These are phyloP conservation scores for Apostichopus parvimensis DNA, from an alignment of 35 echinoderm and acorn worm genomes.

Conservation along the genomic window DNA sequence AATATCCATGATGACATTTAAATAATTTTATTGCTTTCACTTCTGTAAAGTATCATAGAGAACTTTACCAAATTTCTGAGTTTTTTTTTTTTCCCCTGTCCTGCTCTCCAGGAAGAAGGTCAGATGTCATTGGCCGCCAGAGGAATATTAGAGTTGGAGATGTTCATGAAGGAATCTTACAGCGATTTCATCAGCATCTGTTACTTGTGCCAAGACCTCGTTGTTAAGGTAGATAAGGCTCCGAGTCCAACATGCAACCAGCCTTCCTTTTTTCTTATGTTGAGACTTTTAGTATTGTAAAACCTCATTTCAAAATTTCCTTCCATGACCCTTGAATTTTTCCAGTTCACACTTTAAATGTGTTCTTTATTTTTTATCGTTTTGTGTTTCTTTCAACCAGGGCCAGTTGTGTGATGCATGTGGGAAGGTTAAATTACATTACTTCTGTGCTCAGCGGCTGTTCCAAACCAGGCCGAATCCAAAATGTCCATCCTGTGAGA, in stretches of 20 bases:
- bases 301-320: too few relatives aligned
- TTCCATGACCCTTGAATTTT: too few relatives aligned
- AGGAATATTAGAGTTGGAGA: conserved; percentile 57
- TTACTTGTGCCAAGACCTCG: conserved; percentile 61
- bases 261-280: too few relatives aligned
- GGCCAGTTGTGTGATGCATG: conserved; percentile 49
- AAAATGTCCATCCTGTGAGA: conserved; percentile 51
- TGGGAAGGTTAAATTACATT: conserved; percentile 50
- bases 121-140: conserved; percentile 54
- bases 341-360: too few relatives aligned
- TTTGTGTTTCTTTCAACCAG: conserved; percentile 16
- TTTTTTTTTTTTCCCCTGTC: not conserved
- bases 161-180: conserved; percentile 48
- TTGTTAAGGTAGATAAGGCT: conserved; percentile 50
- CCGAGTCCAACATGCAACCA: too few relatives aligned
- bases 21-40: too few relatives aligned
- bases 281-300: too few relatives aligned
- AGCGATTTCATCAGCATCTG: conserved; percentile 45
- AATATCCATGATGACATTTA: too few relatives aligned
- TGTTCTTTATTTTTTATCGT: too few relatives aligned
- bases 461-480: conserved; percentile 37
- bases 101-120: conserved; percentile 40
- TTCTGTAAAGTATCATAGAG: too few relatives aligned
- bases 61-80: not conserved
- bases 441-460: conserved; percentile 59